Evolutionary conservation across 2,113 vertebrate genomes (phyloP).

Genomic region (Benthochromis sp.): DNA sequence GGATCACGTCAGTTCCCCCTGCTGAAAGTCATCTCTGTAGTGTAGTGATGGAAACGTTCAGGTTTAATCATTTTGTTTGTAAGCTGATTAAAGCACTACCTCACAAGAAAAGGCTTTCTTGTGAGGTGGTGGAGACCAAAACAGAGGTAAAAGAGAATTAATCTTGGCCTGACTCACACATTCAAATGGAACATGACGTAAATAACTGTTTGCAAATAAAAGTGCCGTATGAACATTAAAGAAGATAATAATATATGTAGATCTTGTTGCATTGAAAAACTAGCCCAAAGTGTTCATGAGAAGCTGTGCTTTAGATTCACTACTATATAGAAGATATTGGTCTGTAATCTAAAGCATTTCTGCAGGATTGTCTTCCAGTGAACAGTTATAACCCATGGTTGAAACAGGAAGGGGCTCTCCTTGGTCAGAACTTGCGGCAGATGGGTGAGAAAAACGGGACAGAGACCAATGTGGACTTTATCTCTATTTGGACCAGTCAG

Average conservation of each 20-base stretch:
- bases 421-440: fast-evolving
- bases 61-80: neutral
- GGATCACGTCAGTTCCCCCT: neutral
- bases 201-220: neutral
- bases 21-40: neutral
- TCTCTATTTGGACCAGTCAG: neutral
- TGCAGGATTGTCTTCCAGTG: neutral
- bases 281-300: neutral
- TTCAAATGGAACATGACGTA: fast-evolving
- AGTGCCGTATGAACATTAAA: neutral
- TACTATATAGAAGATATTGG: fast-evolving
- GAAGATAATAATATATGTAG: neutral
- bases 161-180: neutral
- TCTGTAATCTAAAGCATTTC: neutral
- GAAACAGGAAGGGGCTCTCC: fast-evolving
- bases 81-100: fast-evolving
- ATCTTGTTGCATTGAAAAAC: neutral
- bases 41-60: fast-evolving
- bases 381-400: neutral
- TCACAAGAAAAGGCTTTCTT: neutral
- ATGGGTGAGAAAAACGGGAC: fast-evolving
- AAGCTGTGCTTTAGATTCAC: neutral
- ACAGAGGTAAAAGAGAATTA: neutral
- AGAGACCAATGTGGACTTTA: neutral
- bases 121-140: neutral